Conservation (phyloP, 2,888 invertebrate species). For the Amblyjoppa proteus region DNA sequence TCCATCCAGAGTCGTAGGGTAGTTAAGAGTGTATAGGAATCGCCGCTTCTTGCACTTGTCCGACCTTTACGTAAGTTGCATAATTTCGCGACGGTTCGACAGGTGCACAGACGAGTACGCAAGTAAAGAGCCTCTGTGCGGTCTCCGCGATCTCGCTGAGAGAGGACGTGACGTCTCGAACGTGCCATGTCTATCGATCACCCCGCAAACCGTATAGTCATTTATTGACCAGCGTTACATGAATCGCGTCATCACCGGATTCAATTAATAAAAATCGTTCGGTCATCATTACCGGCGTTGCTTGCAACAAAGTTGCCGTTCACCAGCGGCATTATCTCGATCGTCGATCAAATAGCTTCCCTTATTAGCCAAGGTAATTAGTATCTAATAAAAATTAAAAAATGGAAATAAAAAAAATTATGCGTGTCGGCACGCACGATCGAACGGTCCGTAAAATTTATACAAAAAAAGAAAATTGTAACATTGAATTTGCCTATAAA, state of each 20-base stretch:
- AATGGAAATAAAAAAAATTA: background rate
- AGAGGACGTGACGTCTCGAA: slow-evolving; percentile 23
- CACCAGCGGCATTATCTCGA: background rate
- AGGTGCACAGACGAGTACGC: slow-evolving; percentile 8
- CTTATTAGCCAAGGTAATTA: background rate
- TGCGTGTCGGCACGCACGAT: background rate
- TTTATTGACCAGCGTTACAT: slow-evolving; percentile 1
- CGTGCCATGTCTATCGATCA: slow-evolving; percentile 7
- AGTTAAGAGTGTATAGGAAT: slow-evolving; percentile 3
- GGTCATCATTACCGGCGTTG: background rate
- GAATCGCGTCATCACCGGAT: background rate
- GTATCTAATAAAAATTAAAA: background rate
- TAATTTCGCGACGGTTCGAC: slow-evolving; percentile 47
- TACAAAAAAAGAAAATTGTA: background rate
- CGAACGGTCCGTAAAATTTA: background rate
- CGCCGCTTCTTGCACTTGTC: slow-evolving; percentile 29
- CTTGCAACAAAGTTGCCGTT: background rate
- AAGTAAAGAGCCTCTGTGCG: background rate
- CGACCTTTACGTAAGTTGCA: slow-evolving; percentile 71
- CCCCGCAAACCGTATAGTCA: background rate
- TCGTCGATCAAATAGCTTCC: background rate
- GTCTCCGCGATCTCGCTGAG: slow-evolving; percentile 5
- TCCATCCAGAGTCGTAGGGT: slow-evolving; percentile 12
- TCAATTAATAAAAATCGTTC: slow-evolving; percentile 3
- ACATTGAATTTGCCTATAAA: background rate